Conservation (phyloP, 2,113 vertebrate genomes). For the Murina feae region DNA sequence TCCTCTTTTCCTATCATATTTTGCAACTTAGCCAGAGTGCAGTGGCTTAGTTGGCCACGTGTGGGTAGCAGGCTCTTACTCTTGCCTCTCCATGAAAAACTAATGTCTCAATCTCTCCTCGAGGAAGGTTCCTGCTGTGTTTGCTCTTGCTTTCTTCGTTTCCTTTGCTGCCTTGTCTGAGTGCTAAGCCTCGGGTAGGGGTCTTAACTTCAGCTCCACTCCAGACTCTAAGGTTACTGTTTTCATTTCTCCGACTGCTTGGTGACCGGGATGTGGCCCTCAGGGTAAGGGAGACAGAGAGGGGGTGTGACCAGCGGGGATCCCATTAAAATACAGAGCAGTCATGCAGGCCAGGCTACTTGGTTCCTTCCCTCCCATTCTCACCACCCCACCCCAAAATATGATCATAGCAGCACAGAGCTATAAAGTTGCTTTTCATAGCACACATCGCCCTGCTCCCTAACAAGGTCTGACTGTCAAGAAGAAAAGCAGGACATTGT, state of each 20-base stretch:
- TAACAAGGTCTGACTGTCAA: slow-evolving; percentile 60
- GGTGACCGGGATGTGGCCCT: slow-evolving; percentile 54
- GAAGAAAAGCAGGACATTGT: slow-evolving; percentile 63
- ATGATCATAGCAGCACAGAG: slow-evolving; percentile 58
- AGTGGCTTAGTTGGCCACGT: accelerated
- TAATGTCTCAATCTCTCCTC: background rate
- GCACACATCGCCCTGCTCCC: background rate
- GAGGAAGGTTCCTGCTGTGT: background rate
- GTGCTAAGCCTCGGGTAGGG: background rate
- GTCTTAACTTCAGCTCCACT: slow-evolving; percentile 8
- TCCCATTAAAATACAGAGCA: slow-evolving; percentile 64
- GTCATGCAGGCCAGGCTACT: background rate
- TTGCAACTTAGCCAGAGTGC: background rate
- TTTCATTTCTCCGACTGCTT: slow-evolving; percentile 63
- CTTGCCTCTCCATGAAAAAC: background rate
- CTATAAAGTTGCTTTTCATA: slow-evolving; percentile 67
- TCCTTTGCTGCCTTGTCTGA: background rate
- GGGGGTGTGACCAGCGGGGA: slow-evolving; percentile 56
- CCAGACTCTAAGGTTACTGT: slow-evolving; percentile 63
- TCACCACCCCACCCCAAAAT: background rate
- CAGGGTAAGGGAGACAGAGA: background rate
- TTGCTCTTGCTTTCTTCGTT: background rate
- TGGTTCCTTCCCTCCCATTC: slow-evolving; percentile 34
- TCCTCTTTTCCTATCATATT: background rate
- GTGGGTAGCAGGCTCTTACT: background rate